These are phyloP conservation scores for Cherax quadricarinatus DNA, from an alignment of 1,140 invertebrate species.

Conservation along the genomic window DNA sequence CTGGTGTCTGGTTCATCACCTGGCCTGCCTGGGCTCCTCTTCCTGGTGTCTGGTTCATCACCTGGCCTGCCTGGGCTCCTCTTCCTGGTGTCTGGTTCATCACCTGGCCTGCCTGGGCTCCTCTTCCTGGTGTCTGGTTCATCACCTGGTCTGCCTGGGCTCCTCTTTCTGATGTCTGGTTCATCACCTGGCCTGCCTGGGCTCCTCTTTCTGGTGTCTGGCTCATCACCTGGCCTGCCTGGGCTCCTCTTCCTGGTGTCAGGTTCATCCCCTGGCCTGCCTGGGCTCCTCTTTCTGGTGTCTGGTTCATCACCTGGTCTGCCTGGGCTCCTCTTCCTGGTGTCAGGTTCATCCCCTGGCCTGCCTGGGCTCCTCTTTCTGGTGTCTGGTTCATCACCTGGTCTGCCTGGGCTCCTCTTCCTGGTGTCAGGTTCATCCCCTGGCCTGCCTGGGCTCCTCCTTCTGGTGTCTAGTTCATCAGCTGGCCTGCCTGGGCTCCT, in stretches of 20 bases:
- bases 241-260: neutral
- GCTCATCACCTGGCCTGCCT: neutral
- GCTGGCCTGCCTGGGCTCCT: neutral
- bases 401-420: neutral
- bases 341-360: neutral
- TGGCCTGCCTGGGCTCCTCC: conserved; percentile 9
- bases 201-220: neutral
- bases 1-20: neutral
- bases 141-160: conserved; percentile 2
- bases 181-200: conserved; percentile 10
- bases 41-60: neutral
- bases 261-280: neutral
- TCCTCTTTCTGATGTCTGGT: neutral
- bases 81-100: neutral
- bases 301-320: conserved; percentile 15
- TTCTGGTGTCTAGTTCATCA: neutral
- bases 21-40: neutral
- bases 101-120: conserved; percentile 8
- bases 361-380: neutral
- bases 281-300: neutral
- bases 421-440: neutral
- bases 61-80: neutral
- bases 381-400: conserved; percentile 7
- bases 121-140: neutral
- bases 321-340: neutral